Conservation (phyloP, 2,113 vertebrate genomes). For the Athene cunicularia region DNA sequence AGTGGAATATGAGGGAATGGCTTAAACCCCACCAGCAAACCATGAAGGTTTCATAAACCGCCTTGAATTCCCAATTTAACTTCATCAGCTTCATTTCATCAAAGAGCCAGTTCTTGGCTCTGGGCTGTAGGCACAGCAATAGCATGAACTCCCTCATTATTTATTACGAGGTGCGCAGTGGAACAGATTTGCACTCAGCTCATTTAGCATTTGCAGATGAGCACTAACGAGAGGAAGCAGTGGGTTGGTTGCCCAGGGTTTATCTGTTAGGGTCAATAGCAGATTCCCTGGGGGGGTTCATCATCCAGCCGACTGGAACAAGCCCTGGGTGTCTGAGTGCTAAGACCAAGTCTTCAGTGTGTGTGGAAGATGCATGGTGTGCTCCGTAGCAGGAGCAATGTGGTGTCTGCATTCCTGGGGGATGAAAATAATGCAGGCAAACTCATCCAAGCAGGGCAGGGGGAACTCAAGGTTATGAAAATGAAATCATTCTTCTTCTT, state of each 20-base stretch:
- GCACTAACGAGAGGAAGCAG: background rate
- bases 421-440: background rate
- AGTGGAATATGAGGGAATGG: background rate
- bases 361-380: background rate
- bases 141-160: background rate
- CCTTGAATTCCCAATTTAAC: background rate
- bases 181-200: background rate
- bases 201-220: background rate
- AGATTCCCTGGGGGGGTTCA: background rate
- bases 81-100: background rate
- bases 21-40: background rate
- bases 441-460: constrained; percentile 11
- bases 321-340: background rate
- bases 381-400: background rate
- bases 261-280: background rate
- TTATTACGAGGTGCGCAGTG: background rate
- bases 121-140: background rate
- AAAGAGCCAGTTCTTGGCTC: background rate
- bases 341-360: background rate
- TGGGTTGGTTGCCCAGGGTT: background rate
- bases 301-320: background rate
- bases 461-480: constrained; percentile 61
- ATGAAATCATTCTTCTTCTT: constrained; percentile 64
- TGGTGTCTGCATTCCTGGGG: background rate
- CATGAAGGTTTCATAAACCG: background rate